Base-by-base conservation (phyloP, 2,797 vertebrate genomes). In the Huso huso region DNA sequence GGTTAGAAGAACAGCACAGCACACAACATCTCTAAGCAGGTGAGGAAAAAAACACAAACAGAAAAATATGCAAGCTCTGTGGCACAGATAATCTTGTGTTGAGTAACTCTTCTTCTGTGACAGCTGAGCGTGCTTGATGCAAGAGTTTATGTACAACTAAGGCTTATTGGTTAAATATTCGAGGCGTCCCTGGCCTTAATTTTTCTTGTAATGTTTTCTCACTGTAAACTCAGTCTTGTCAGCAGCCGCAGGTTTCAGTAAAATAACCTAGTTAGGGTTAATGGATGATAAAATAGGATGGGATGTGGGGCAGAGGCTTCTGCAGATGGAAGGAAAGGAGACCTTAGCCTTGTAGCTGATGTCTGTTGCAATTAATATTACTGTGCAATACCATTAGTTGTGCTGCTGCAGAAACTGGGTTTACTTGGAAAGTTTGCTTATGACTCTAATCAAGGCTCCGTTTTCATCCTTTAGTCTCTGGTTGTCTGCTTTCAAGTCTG, bases 381-480 rank as follows among this genome's bases (percentile, higher is more conserved):
- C 90, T 91, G 93, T 94, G 95, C 94, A 93, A 93, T 93, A 90
- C 86, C 87, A 69, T 88, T 83, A 88, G 83, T 86, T 82, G 37
- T 37, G 87, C 92, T 92, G 92, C 85, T 88, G 86, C 66, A 82
- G 79, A 73, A 74, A 78, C 77, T 76, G 78, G 78, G 72, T 87
- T 91, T 95, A 99, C 93, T 99, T 99, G 84, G 96, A 99, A 90
- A 99, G 95, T 92, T 99, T 99, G 94, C 96, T 99, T 93, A 98
- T 99, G 87, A 99, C 96, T 91, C 96, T 92, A 87, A 99, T 98
- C 90, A 99, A 94, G 68, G 95, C 96, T 86, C 96, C 96, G 69
- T 99, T 98, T 89, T 98, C 96, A 79, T 98, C 96, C 88, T 98
- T 99, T 93, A 99, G 92, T 91, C 96, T 95, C 94, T 99, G 96